Base-by-base conservation (phyloP, 2,113 vertebrate species). In the Triplophysa dalaica region DNA sequence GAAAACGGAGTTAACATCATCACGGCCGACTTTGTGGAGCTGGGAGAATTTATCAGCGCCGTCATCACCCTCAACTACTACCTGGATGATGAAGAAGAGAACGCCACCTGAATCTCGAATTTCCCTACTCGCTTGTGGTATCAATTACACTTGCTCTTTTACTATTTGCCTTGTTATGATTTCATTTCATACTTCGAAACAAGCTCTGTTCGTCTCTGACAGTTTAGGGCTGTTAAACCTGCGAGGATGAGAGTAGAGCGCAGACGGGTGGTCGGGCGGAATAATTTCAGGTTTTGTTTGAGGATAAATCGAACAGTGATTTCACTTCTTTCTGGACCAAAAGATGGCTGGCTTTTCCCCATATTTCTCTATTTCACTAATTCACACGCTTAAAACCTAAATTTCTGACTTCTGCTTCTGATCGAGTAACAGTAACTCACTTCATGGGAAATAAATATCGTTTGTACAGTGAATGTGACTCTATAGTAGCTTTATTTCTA, bases 1-100 rank as follows among this genome's bases (percentile, higher is more conserved):
- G 97, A 99, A 87, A 96, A 94, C 13, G 97, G 97, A 76, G 94
- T 98, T 90, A 98, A 98, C 89, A 96, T 99, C 83, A 94, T 99
- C 89, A 99, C 96, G 21, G 97, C 96, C 1, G 97, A 99, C 91
- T 99, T 99, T 89, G 97, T 98, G 90, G 97, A 99, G 93, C 95
- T 99, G 9, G 97, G 97, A 17, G 97, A 98, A 79, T 98, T 98
- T 90, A 94, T 99, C 94, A 97, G 95, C 85, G 96, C 95, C 1
- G 95, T 99, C 92, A 96, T 99, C 92, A 95, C 94, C 87, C 97
- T 98, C 88, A 99, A 99, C 94, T 96, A 97, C 86, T 91, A 93
- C 86, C 91, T 97, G 88, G 95, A 95, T 4, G 96, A 96, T 82
- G 96, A 94, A 70, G 95, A 95, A 77, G 95, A 95, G 78, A 91